Evolutionary conservation across 2,797 vertebrate genomes (phyloP).

Genomic region (Scolopax bukidnonensis): DNA sequence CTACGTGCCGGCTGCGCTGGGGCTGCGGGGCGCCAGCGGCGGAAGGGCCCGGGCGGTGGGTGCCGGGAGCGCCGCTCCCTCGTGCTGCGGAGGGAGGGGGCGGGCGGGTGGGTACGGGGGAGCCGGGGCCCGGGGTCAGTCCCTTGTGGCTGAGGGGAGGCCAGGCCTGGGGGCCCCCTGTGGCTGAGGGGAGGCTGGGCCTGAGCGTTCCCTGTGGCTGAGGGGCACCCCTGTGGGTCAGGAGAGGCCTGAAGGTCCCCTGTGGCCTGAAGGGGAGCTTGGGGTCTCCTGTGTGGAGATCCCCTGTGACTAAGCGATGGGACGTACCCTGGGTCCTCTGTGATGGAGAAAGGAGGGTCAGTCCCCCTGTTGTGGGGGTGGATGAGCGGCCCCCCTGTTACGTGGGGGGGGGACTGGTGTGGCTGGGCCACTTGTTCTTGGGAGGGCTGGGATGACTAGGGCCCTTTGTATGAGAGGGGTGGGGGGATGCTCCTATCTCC

Average conservation of each 20-base stretch:
- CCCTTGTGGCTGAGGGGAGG: not conserved
- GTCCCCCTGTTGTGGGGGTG: too few relatives aligned
- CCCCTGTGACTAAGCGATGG: not conserved
- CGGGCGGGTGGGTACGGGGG: too few relatives aligned
- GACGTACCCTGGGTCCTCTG: too few relatives aligned
- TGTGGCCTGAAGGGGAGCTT: too few relatives aligned
- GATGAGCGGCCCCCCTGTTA: fast-evolving
- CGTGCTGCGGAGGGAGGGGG: not conserved
- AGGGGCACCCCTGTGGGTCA: too few relatives aligned
- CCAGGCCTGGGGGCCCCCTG: not conserved
- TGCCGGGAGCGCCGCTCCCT: not conserved
- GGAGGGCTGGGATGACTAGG: too few relatives aligned
- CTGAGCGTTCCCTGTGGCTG: not conserved
- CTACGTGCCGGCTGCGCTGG: constrained; percentile 36
- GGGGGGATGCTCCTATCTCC: too few relatives aligned
- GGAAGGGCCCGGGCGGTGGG: not conserved
- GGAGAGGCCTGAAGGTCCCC: too few relatives aligned
- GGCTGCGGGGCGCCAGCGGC: not conserved
- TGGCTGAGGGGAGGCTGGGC: too few relatives aligned
- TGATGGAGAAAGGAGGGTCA: not conserved
- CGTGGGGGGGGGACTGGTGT: too few relatives aligned
- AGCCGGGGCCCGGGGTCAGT: not conserved
- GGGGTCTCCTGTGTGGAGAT: too few relatives aligned
- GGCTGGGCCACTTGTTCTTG: too few relatives aligned
- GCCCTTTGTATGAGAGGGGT: not conserved